Evolutionary conservation across 2,113 vertebrate genomes (phyloP), one percentile per base, ranked within the genome.

Genomic region (Sardina pilchardus): DNA sequence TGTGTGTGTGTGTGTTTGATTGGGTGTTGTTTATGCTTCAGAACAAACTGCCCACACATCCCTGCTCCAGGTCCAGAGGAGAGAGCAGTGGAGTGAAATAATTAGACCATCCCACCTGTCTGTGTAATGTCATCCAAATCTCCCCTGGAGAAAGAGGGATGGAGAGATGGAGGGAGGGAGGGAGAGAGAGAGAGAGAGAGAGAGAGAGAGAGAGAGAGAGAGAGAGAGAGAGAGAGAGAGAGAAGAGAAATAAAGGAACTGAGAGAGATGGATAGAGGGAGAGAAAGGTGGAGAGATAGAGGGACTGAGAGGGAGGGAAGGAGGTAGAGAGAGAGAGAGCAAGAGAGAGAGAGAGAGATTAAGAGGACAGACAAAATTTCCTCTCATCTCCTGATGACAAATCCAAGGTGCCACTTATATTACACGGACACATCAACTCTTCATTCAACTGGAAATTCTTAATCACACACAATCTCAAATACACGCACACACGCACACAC

Each of bases 91-190:
- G 71, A 78, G 30, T 78, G 71, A 78, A 78, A 78, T 78, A 78
- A 78, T 78, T 78, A 39, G 71, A 78, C 71, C 71, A 36, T 34
- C 71, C 71, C 71, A 78, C 71, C 71, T 78, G 71, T 78, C 71
- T 36, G 14, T 78, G 71, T 78, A 78, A 78, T 78, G 71, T 78
- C 71, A 78, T 78, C 71, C 71, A 78, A 78, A 78, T 78, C 71
- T 78, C 71, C 71, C 71, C 30, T 78, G 71, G 4, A 78, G 71
- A 16, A 75, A 75, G 59, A 75, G 67, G 10, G 67, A 75, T 75
- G 67, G n/a, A 75, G 30, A 34, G 67, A 75, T 75, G 30, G 63
- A 67, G 8, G 26, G 59, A 63, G 1, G 26, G 24, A 26, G n/a
- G 24, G 59, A 26, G 59, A 6, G 24, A 26, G 59, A 6, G 59